Conservation (phyloP, 2,888 invertebrate genomes). For the Tribolium freemani region DNA sequence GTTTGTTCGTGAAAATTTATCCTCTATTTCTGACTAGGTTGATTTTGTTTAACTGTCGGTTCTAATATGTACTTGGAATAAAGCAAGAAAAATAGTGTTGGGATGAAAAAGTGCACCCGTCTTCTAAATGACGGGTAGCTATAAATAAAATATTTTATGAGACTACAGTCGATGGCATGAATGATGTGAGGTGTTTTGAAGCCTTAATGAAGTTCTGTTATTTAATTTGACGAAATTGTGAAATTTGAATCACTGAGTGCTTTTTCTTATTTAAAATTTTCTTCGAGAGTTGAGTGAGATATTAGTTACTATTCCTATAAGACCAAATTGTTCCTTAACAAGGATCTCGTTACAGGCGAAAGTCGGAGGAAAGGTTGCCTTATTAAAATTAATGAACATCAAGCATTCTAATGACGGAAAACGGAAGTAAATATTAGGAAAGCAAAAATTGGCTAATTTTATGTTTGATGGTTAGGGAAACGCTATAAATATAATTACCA, state of each 20-base stretch:
- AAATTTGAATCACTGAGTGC: background rate
- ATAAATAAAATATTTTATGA: conserved; percentile 22
- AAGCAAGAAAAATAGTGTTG: background rate
- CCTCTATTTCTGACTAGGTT: no score
- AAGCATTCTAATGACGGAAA: conserved; percentile 9
- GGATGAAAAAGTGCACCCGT: conserved; percentile 7
- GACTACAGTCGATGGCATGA: background rate
- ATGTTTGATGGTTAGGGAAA: background rate
- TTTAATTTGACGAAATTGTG: background rate
- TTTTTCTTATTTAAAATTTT: background rate
- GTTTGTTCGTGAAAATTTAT: no score
- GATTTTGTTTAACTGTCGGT: background rate
- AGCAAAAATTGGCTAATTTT: conserved; percentile 18
- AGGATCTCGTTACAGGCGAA: conserved; percentile 21
- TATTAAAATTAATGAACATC: conserved; percentile 28
- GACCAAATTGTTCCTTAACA: conserved; percentile 12
- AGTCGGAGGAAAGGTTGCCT: conserved; percentile 5
- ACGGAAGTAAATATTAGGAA: conserved; percentile 7
- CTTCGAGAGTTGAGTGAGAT: background rate
- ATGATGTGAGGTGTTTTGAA: background rate
- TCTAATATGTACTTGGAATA: background rate
- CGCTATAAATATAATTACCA: conserved; percentile 12
- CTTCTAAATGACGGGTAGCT: background rate
- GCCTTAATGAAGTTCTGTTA: background rate
- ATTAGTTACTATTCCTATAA: no score